phyloP scores from a whole-genome alignment of 2,888 invertebrate genomes.

The Acronicta leporina region DNA sequence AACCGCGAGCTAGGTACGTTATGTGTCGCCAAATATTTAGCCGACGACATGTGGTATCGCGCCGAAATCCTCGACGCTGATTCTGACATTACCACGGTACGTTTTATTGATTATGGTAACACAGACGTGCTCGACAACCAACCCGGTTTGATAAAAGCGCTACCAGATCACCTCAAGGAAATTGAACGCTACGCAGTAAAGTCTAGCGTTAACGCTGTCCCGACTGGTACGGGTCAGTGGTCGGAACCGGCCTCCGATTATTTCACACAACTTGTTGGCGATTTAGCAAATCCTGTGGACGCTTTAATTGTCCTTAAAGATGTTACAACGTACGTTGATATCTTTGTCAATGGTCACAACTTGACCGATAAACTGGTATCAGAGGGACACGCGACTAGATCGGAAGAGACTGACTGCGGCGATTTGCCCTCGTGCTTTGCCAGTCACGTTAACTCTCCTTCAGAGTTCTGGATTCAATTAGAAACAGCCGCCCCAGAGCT shows the following conservation, averaged over 20 bases:
- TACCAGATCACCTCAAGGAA: conserved; percentile 89
- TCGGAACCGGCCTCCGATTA: conserved; percentile 90
- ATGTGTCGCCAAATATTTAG: conserved; percentile 94
- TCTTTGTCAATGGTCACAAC: conserved; percentile 90
- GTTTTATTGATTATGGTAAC: conserved; percentile 94
- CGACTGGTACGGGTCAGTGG: conserved; percentile 90
- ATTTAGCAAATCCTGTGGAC: conserved; percentile 83
- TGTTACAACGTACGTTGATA: conserved; percentile 90
- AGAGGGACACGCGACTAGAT: conserved; percentile 88
- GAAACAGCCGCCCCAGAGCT: conserved; percentile 89
- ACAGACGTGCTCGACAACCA: conserved; percentile 92
- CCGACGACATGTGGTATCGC: conserved; percentile 97
- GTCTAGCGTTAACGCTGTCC: conserved; percentile 91
- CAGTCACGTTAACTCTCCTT: conserved; percentile 92
- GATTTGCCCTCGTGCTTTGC: conserved; percentile 91
- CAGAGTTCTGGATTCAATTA: conserved; percentile 94
- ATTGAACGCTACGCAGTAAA: conserved; percentile 89
- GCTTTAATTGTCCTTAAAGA: conserved; percentile 89
- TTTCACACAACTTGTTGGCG: conserved; percentile 86
- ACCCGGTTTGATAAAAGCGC: conserved; percentile 89
- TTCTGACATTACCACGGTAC: conserved; percentile 92
- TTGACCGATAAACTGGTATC: conserved; percentile 90
- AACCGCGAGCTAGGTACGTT: conserved; percentile 90
- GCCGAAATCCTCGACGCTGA: conserved; percentile 95
- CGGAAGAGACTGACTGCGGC: conserved; percentile 87